Evolutionary conservation across 2,113 vertebrate genomes (phyloP).

Genomic region (Nyctereutes procyonoides): DNA sequence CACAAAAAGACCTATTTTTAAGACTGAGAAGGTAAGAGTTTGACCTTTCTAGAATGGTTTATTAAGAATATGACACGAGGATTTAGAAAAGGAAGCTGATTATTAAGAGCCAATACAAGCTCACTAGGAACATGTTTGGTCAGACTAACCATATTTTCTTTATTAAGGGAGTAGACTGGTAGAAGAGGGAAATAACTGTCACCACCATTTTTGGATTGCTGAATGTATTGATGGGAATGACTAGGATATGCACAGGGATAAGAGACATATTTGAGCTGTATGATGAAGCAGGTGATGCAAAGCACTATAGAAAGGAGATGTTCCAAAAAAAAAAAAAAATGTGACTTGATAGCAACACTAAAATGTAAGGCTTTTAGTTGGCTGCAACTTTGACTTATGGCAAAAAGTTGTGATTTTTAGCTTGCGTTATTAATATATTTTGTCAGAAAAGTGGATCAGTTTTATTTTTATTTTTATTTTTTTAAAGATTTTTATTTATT

Average conservation of each 20-base stretch:
- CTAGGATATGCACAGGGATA: background rate
- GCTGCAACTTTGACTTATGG: background rate
- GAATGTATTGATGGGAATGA: slow-evolving; percentile 22
- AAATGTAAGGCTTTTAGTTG: slow-evolving; percentile 21
- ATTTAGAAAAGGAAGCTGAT: slow-evolving; percentile 17
- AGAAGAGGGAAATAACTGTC: background rate
- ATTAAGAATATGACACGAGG: background rate
- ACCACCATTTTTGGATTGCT: slow-evolving; percentile 15
- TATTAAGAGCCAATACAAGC: background rate
- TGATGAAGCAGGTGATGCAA: slow-evolving; percentile 3
- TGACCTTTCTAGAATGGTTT: background rate
- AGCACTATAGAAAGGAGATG: background rate
- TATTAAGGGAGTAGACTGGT: slow-evolving; percentile 10
- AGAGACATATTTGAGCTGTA: slow-evolving; percentile 25
- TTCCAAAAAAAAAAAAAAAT: background rate
- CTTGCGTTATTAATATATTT: background rate
- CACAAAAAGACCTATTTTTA: slow-evolving; percentile 30
- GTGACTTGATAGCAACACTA: background rate
- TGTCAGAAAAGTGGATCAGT: background rate
- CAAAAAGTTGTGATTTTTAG: slow-evolving; percentile 48
- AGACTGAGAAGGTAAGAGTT: slow-evolving; percentile 46
- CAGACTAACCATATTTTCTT: slow-evolving; percentile 4
- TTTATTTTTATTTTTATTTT: background rate
- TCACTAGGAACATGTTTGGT: background rate
- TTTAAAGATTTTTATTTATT: too few species aligned